phyloP scores from a whole-genome alignment of 2,888 invertebrate genomes.

The Machimus rusticus region DNA sequence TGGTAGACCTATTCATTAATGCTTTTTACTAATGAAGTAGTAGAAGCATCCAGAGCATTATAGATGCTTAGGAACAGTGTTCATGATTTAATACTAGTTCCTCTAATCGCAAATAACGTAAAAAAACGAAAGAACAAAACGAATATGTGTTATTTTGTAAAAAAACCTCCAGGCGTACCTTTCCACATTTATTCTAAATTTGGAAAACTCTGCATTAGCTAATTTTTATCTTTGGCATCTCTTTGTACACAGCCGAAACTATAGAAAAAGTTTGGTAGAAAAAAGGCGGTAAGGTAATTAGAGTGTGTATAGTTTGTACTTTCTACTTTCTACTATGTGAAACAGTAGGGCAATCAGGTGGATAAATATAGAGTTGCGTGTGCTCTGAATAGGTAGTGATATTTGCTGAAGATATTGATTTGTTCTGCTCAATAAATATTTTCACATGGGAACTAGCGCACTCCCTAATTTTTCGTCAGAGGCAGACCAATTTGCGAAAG shows the following conservation, averaged over 20 bases:
- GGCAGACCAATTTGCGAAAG: neutral
- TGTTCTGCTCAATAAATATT: neutral
- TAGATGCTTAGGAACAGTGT: no score
- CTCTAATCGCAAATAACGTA: neutral
- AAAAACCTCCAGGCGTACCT: neutral
- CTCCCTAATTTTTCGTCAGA: neutral
- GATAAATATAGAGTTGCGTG: neutral
- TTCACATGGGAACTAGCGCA: neutral
- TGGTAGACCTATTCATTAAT: no score
- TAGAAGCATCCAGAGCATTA: no score
- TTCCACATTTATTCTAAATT: neutral
- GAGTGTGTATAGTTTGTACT: neutral
- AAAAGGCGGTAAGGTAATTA: neutral
- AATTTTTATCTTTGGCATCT: neutral
- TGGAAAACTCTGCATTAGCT: neutral
- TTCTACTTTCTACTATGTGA: neutral
- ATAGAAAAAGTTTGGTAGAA: neutral
- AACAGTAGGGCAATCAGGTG: neutral
- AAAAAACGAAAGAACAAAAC: neutral
- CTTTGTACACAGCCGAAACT: neutral
- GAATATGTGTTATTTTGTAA: neutral
- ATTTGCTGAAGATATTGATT: neutral
- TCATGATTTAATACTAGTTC: no score
- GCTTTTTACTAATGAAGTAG: no score
- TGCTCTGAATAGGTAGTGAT: neutral